These are phyloP conservation scores for Periophthalmodon schlosseri DNA, from an alignment of 2,113 vertebrate species.

Conservation along the genomic window DNA sequence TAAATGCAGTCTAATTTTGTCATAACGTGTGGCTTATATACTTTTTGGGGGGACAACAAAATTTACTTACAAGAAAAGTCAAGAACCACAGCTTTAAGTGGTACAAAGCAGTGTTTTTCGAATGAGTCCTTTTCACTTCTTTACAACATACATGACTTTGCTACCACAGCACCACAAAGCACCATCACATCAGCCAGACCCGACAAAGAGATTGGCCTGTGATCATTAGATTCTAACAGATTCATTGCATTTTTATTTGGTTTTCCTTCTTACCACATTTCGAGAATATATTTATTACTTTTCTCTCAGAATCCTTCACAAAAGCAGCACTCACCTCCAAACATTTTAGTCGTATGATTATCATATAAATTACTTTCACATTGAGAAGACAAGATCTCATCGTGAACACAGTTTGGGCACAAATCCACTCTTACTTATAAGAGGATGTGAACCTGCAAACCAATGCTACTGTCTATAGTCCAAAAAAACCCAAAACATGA, in stretches of 20 bases:
- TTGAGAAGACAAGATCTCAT: neutral
- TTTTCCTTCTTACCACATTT: neutral
- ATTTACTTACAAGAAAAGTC: no score
- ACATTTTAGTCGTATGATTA: slow-evolving; percentile 9
- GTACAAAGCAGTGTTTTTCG: neutral
- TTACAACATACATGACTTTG: neutral
- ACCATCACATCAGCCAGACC: neutral
- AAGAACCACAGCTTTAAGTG: no score
- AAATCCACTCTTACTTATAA: neutral
- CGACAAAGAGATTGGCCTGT: neutral
- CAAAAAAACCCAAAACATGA: no score
- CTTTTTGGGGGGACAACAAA: no score
- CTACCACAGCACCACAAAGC: neutral
- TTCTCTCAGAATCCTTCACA: slow-evolving; percentile 23
- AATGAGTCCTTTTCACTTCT: no score
- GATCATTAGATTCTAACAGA: neutral
- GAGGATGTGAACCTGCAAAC: neutral
- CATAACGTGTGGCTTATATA: no score
- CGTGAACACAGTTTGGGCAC: neutral
- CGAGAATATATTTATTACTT: slow-evolving; percentile 22
- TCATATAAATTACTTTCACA: slow-evolving; percentile 41
- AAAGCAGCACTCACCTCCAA: slow-evolving; percentile 23
- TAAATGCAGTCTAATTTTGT: no score
- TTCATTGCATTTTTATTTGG: neutral
- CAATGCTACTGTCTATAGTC: neutral